Conservation (phyloP, 1,140 invertebrate species). For the Amyelois transitella region DNA sequence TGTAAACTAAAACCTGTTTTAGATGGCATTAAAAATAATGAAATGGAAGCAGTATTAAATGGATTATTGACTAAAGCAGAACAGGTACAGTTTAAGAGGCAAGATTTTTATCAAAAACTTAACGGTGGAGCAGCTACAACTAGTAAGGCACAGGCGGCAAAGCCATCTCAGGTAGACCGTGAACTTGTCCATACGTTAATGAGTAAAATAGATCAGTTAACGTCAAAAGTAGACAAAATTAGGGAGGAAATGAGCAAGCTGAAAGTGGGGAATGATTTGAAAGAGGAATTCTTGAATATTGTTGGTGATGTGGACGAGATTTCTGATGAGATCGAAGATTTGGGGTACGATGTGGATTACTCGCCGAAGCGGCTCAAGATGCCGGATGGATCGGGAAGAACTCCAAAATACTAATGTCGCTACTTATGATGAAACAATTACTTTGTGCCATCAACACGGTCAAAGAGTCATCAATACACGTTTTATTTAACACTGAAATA, state of each 20-base stretch:
- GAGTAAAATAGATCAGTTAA: background rate
- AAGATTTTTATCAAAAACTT: conserved; percentile 15
- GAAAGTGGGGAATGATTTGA: background rate
- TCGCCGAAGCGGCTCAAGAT: background rate
- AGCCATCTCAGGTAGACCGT: background rate
- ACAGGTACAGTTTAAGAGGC: conserved; percentile 32
- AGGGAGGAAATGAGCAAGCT: background rate
- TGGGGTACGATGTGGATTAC: background rate
- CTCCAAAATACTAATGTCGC: too few species aligned
- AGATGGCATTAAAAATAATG: conserved; percentile 27
- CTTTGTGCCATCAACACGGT: too few species aligned
- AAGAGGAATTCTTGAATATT: background rate
- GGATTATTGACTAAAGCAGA: conserved; percentile 33
- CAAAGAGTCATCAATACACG: too few species aligned
- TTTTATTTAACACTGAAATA: too few species aligned
- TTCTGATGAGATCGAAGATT: background rate
- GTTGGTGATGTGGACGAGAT: background rate
- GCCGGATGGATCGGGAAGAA: background rate
- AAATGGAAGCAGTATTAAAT: conserved; percentile 30
- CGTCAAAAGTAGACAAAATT: background rate
- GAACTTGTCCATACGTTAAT: background rate
- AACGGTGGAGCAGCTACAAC: background rate
- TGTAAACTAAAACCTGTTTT: conserved; percentile 38
- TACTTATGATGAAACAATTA: too few species aligned
- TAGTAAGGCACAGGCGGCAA: background rate